Base-by-base conservation (phyloP, 2,113 vertebrate species). In the Myiopsitta monachus region DNA sequence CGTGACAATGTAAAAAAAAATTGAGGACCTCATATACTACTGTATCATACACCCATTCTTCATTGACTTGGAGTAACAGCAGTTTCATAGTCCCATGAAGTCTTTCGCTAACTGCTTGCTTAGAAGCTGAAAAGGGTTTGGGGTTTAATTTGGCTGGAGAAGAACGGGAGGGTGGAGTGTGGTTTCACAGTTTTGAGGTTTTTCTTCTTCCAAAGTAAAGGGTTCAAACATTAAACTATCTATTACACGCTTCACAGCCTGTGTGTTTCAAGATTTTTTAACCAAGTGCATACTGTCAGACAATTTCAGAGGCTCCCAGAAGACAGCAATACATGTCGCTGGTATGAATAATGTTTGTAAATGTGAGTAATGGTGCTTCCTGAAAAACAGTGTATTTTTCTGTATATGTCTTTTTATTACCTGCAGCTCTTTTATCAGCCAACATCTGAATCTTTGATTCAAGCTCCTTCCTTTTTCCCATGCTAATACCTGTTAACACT, bases 401-500 rank as follows among this genome's bases (percentile, higher is more conserved):
- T 89, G 55, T 79, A 36, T 75, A 55, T 79, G 55, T 72, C 70
- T 72, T 91, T 92, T 87, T 88, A 83, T 95, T 94, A 91, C 87
- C 77, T 80, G 28, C 47, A 87, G 72, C 59, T 66, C 82, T 95
- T 95, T 88, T 69, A 94, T 95, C 88, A 89, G 70, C 79, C 88
- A 82, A 77, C 74, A 92, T 82, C 85, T 96, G 68, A 72, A 68
- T 93, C 64, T 95, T 92, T 95, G 77, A 89, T 83, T 86, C 70
- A 54, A 64, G 33, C 30, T 87, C 69, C 61, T 57, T 54, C 85
- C 61, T 89, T 79, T 95, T 91, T 84, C 95, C 77, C 70, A 59
- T 93, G 81, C 78, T 96, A 92, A 91, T 87, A 92, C 70, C 61
- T 89, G 94, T 87, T 94, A 96, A 88, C 52, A 81, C 79, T 78